phyloP scores from a whole-genome alignment of 2,797 vertebrate species.

The Sebastes itinus region DNA sequence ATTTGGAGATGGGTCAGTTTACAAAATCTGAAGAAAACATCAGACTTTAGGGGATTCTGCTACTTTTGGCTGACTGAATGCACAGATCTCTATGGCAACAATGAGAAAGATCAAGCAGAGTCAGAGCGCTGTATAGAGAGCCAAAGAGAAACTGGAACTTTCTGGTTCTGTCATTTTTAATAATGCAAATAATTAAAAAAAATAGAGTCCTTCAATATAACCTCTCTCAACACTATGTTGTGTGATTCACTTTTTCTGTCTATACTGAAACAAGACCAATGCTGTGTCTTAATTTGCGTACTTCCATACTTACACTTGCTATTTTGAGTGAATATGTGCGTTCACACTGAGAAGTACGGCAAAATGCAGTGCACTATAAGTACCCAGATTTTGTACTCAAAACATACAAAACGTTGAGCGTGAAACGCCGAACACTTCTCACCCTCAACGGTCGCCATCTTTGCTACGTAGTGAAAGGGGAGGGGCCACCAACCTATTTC shows the following conservation, averaged over 20 bases:
- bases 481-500: no score
- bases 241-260: not conserved
- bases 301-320: no score
- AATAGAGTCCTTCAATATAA: not conserved
- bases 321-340: no score
- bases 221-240: not conserved
- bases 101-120: not conserved
- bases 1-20: conserved; percentile 30
- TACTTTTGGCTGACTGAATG: not conserved
- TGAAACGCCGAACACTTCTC: no score
- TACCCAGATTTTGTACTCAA: no score
- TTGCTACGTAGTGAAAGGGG: no score
- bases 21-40: conserved; percentile 19
- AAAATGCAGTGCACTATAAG: no score
- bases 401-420: no score
- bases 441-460: no score
- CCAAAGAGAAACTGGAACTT: not conserved
- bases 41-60: not conserved
- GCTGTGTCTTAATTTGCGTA: no score
- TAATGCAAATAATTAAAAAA: not conserved
- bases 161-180: not conserved
- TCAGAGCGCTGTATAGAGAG: not conserved
- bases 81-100: not conserved
- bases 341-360: no score
- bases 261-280: no score